phyloP scores from a whole-genome alignment of 2,113 vertebrate genomes.

The Montifringilla adamsi region DNA sequence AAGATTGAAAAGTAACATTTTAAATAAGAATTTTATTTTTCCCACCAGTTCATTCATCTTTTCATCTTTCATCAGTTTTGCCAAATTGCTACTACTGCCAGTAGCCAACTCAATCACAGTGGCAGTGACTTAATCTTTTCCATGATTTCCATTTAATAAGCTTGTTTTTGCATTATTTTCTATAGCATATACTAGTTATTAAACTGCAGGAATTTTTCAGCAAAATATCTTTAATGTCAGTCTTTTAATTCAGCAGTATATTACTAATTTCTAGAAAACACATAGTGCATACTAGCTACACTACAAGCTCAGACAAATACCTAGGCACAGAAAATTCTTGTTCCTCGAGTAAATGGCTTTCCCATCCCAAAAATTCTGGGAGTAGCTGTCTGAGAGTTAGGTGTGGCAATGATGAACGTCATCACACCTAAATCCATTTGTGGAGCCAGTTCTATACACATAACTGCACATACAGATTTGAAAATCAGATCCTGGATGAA shows the following conservation, averaged over 20 bases:
- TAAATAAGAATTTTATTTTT: neutral
- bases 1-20: neutral
- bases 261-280: neutral
- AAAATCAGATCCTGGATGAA: neutral
- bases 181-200: neutral
- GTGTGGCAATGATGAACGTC: neutral
- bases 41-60: neutral
- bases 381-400: neutral
- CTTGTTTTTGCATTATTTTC: neutral
- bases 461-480: neutral
- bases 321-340: slow-evolving; percentile 2
- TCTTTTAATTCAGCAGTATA: neutral
- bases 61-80: neutral
- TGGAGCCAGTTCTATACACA: neutral
- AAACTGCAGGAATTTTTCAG: neutral
- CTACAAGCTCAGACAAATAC: slow-evolving; percentile 46
- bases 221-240: neutral
- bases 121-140: neutral
- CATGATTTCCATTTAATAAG: neutral
- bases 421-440: neutral
- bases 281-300: neutral
- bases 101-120: neutral
- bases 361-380: slow-evolving; percentile 5
- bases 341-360: neutral
- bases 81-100: neutral